These are phyloP conservation scores for Micromys minutus DNA, from an alignment of 2,113 vertebrate species.

Conservation along the genomic window DNA sequence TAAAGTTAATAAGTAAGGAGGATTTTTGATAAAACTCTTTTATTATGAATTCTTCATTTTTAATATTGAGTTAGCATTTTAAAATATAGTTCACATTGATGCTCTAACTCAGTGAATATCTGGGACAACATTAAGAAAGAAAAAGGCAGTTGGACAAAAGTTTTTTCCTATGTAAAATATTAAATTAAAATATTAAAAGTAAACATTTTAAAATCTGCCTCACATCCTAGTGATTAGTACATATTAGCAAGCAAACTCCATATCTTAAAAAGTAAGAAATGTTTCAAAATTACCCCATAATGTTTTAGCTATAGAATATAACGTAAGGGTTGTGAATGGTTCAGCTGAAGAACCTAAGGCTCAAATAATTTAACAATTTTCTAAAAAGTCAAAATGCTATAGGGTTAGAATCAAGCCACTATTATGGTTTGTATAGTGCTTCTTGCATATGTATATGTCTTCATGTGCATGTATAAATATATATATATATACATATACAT, in stretches of 20 bases:
- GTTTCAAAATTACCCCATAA: not conserved
- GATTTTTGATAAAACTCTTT: not conserved
- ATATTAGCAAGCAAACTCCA: not conserved
- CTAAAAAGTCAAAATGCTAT: not conserved
- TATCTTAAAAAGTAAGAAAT: not conserved
- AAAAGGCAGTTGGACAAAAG: not conserved
- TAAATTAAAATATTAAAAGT: not conserved
- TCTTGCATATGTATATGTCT: not conserved
- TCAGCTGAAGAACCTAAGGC: not conserved
- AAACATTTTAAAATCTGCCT: not conserved
- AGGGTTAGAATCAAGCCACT: not conserved
- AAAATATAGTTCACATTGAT: not conserved
- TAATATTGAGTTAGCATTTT: not conserved
- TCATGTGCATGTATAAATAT: no score
- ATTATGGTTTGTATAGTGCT: not conserved
- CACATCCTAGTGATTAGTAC: not conserved
- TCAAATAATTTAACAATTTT: not conserved
- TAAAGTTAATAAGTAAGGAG: not conserved
- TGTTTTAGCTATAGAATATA: not conserved
- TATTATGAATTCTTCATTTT: constrained; percentile 8
- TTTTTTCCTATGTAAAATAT: not conserved
- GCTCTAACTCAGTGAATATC: not conserved
- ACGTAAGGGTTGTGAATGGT: not conserved
- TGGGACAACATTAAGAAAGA: not conserved
- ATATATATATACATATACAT: no score